Evolutionary conservation across 2,113 vertebrate species (phyloP), one percentile per base, ranked within the genome.

Genomic region (Elephantulus edwardii): DNA sequence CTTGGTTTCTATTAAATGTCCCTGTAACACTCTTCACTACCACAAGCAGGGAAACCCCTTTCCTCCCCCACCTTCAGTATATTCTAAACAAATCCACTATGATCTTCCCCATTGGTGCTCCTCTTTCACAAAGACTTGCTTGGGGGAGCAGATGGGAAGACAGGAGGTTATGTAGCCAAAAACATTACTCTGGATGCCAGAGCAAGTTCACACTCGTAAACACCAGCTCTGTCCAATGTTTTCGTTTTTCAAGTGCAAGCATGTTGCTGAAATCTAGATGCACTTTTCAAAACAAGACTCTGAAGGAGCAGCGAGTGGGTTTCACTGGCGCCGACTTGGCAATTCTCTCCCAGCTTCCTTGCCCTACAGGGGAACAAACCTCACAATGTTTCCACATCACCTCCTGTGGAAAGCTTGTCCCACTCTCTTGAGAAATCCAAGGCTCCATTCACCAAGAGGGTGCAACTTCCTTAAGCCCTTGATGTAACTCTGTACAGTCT

Each of bases 171-270:
- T 1, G 0, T 6, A 75, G 95, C 87, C 71, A 71, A 89, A 87
- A 92, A 64, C 78, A 89, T 76, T 88, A 96, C 30, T 60, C 0
- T 86, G 72, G 91, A 93, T 79, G 91, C 92, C 95, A 95, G 90
- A 95, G 89, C 93, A 95, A 96, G 95, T 96, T 95, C 11, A 33
- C 77, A 71, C 88, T 96, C n/a, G 86, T 83, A 74, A 83, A 81
- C 89, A 83, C 48, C 90, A 86, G 68, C 75, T 84, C 92, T 22
- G 58, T 50, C 88, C 85, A 92, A 89, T 75, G 88, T 75, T 82
- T 95, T 75, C 44, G 30, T 83, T 95, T 91, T 93, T 95, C 95
- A 96, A 96, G 94, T 84, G 86, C 58, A 26, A 92, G 46, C 77
- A 94, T 5, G 87, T 86, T 96, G 92, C 74, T 60, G 91, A 93